Percentiles rank a stretch among this genome's conserved stretches.
phyloP scores from a whole-genome alignment of 2,797 vertebrate species.

The Dendrocincla fuliginosa region DNA sequence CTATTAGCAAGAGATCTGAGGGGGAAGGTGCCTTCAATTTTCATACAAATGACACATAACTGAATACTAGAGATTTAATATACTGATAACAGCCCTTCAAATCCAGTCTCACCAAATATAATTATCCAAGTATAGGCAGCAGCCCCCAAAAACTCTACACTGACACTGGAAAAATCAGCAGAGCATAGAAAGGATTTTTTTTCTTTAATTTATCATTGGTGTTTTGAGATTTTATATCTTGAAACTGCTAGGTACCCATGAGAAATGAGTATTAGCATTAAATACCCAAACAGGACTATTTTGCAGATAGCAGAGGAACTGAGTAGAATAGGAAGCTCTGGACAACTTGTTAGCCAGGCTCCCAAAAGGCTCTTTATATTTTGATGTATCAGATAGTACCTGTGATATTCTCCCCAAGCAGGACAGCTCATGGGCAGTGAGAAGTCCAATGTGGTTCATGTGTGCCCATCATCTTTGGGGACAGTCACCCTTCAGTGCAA shows the following conservation, averaged over 20 bases:
- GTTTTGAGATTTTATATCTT: neutral
- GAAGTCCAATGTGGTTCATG: fast-evolving
- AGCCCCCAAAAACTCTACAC: neutral
- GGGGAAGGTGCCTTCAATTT: slow-evolving; percentile 15
- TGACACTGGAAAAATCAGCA: neutral
- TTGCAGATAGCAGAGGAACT: neutral
- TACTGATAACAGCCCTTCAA: neutral
- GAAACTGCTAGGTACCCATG: neutral
- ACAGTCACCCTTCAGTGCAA: neutral
- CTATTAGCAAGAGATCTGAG: neutral
- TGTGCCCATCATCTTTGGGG: neutral
- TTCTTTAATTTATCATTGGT: neutral
- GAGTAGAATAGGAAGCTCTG: neutral
- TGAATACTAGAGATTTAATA: neutral
- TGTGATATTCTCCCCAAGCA: neutral
- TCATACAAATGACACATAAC: neutral
- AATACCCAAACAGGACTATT: neutral
- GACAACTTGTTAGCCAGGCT: neutral
- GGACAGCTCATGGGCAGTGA: fast-evolving
- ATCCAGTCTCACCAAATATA: neutral
- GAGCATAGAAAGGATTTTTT: neutral
- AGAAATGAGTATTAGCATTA: neutral
- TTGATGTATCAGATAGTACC: neutral
- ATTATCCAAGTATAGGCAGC: neutral
- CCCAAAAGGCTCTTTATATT: neutral